Evolutionary conservation across 1,140 invertebrate genomes (phyloP), one percentile per base, ranked within the genome.

Genomic region (Euura lappo): DNA sequence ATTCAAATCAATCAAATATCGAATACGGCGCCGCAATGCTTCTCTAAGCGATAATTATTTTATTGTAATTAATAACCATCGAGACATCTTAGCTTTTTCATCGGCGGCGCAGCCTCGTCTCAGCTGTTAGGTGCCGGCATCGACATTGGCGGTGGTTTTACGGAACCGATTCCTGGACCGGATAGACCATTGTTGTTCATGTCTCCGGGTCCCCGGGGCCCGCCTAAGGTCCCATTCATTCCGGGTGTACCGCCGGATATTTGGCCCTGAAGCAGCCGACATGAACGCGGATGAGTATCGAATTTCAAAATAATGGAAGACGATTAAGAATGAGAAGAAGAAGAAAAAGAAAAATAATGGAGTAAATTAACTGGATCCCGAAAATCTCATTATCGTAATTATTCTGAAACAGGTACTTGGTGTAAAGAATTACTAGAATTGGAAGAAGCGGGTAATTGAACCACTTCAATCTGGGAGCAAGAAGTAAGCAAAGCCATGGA

Each of bases 171-270:
- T 6, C 85, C 85, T 3, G 86, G 84, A 7, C 85, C 87, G 28
- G 87, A 87, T 2, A 88, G 76, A 8, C 87, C 87, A 69, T 88
- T 88, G 76, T 88, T 88, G 78, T 88, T 88, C 86, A 88, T 86
- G 70, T 88, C 87, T 3, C 86, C 87, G 4, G 87, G 87, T 8
- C 85, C 84, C 28, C 85, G 75, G 70, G 84, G 81, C 6, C 84
- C 84, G 13, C 66, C 66, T 68, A 68, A 4, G 66, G 81, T 86
- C 2, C 87, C 87, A 77, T 88, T 88, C 60, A 87, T 81, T 28
- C 83, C 84, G 28, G 85, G 81, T 10, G 80, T 77, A 1, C 80
- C 80, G 45, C 80, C 81, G 46, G 87, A 81, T 83, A 88, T 85
- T 75, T 87, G 86, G 76, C 86, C 86, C 87, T 88, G 80, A 42